phyloP scores from a whole-genome alignment of 1,140 invertebrate genomes.

The Battus philenor region DNA sequence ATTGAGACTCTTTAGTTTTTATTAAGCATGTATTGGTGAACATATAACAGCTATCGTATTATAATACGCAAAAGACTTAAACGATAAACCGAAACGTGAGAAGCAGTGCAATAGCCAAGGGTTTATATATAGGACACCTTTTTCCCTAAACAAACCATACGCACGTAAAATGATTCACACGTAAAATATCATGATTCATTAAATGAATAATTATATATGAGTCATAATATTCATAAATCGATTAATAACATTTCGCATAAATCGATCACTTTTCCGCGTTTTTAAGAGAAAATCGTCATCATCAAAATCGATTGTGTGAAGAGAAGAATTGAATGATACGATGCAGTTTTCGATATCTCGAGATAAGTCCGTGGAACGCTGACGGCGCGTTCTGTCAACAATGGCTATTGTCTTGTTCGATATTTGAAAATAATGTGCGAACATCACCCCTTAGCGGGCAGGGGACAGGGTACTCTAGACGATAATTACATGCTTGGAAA shows the following conservation, averaged over 20 bases:
- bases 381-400: conserved; percentile 41
- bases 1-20: too few species aligned
- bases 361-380: conserved; percentile 37
- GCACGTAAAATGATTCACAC: not conserved
- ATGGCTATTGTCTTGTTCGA: conserved; percentile 47
- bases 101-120: not conserved
- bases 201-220: not conserved
- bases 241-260: conserved; percentile 9
- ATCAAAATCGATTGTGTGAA: conserved; percentile 38
- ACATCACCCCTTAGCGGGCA: conserved; percentile 27
- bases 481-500: not conserved
- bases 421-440: conserved; percentile 48
- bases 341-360: conserved; percentile 30
- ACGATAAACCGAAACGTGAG: too few species aligned
- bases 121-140: not conserved
- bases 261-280: conserved; percentile 19
- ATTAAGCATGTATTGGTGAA: too few species aligned
- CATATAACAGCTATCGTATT: too few species aligned
- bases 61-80: too few species aligned
- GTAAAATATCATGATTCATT: conserved; percentile 4
- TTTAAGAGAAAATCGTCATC: conserved; percentile 29
- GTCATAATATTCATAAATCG: not conserved
- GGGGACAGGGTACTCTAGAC: too few species aligned
- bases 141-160: conserved; percentile 3
- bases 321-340: conserved; percentile 32